Evolutionary conservation across 2,888 invertebrate genomes (phyloP).

Genomic region (Erynnis tages): DNA sequence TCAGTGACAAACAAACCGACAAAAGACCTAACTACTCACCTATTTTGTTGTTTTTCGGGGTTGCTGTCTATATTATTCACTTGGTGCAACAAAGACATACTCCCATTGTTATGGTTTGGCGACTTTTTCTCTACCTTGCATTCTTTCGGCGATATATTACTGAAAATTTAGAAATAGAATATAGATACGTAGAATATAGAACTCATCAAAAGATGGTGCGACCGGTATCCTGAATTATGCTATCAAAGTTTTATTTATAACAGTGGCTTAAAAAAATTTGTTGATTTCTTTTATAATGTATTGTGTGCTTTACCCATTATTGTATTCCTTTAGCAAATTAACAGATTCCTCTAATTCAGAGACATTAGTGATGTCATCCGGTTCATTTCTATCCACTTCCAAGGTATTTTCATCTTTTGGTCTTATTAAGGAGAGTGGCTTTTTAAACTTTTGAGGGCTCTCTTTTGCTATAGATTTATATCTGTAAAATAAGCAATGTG

Average conservation of each 20-base stretch:
- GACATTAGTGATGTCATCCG: neutral
- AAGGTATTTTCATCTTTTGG: slow-evolving; percentile 31
- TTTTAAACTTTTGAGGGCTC: slow-evolving; percentile 55
- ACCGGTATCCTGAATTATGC: no score
- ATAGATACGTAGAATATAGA: no score
- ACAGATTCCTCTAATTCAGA: slow-evolving; percentile 10
- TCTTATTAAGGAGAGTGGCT: slow-evolving; percentile 41
- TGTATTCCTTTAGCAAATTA: slow-evolving; percentile 21
- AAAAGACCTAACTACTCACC: no score
- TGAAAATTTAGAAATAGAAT: no score
- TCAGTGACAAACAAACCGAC: no score
- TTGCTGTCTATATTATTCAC: slow-evolving; percentile 35
- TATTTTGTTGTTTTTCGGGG: slow-evolving; percentile 30
- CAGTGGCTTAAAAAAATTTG: no score
- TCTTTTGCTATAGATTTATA: slow-evolving; percentile 43
- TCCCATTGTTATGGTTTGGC: slow-evolving; percentile 48
- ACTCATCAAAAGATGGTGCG: no score
- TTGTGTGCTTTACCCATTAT: slow-evolving; percentile 29
- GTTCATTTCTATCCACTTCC: slow-evolving; percentile 2
- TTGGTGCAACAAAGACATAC: slow-evolving; percentile 51
- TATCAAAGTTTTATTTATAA: no score
- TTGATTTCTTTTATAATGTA: no score
- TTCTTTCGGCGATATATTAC: slow-evolving; percentile 28
- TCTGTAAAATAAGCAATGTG: slow-evolving; percentile 38
- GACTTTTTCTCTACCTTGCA: slow-evolving; percentile 32